Evolutionary conservation across 2,113 vertebrate species (phyloP), one percentile per base, ranked within the genome.

Genomic region (Sus scrofa): DNA sequence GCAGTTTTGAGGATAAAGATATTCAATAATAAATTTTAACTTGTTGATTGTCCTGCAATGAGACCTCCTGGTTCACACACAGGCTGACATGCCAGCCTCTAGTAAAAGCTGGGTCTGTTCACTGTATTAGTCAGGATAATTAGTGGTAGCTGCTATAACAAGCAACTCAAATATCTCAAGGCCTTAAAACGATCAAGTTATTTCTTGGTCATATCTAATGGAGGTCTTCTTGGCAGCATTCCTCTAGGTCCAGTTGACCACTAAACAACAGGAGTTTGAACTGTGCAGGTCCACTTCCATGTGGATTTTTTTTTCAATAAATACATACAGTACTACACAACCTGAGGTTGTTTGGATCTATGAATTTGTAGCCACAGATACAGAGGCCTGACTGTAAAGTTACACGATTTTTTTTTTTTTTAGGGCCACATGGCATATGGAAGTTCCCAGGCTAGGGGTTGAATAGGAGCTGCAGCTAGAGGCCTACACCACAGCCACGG

Each of bases 121-220:
- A 52, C 18, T 54, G 37, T 58, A 15, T 85, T 60, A 82, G 56
- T 79, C 63, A 89, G 84, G 58, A 91, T 60, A 83, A 78, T 32
- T 60, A 52, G 88, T n/a, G 37, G 39, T 18, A 79, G 78, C 77
- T 62, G 78, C 84, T 85, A 0, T 96, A 85, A 94, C 63, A 86
- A 81, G 65, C 78, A 95, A 52, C 70, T 27, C 34, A n/a, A 87
- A 84, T 52, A 26, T 60, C 68, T 74, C 83, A 58, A 60, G 15
- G 73, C 32, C 65, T 52, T 74, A 50, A 81, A 32, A 27, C 30
- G 86, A 79, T 24, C n/a, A 54, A 92, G 56, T 86, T 75, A 74
- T 75, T 82, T 88, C 44, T 71, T 89, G 6, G 34, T 74, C 20
- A 50, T 52, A 16, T 91, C n/a, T 68, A 30, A 63, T 24, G 67